A percentile compares a stretch with the other conserved stretches of the same genome.
Conservation (phyloP, 2,888 invertebrate species). For the Volucella zonaria region DNA sequence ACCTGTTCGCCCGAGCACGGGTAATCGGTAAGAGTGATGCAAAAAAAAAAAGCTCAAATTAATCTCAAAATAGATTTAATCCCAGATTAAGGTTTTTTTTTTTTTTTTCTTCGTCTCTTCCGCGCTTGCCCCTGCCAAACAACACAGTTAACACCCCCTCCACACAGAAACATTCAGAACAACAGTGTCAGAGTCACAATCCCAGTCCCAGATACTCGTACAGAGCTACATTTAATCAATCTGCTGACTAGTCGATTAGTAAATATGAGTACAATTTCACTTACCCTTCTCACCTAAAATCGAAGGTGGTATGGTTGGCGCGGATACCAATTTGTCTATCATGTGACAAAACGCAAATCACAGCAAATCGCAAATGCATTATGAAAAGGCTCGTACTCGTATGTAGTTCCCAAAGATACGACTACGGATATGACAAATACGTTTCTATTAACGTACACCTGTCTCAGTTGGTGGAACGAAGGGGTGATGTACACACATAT, state of each 20-base stretch:
- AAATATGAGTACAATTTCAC: constrained; percentile 13
- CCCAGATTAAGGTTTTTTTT: constrained; percentile 74
- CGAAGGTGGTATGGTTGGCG: constrained; percentile 18
- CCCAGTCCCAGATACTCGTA: too few relatives aligned
- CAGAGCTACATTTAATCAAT: too few relatives aligned
- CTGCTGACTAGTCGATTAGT: neutral
- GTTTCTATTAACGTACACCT: neutral
- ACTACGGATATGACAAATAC: neutral
- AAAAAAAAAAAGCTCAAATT: constrained; percentile 73
- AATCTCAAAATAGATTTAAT: constrained; percentile 76
- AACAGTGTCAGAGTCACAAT: too few relatives aligned
- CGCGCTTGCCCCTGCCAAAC: neutral
- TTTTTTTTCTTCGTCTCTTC: constrained; percentile 37
- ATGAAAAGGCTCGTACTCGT: neutral
- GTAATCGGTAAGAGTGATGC: constrained; percentile 48
- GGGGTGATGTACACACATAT: neutral
- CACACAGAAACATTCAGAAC: neutral
- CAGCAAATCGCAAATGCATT: constrained; percentile 11
- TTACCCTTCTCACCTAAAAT: constrained; percentile 40
- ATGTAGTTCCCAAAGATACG: constrained; percentile 3
- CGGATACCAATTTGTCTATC: constrained; percentile 29
- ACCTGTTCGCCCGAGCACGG: neutral
- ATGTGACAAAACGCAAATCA: constrained; percentile 55
- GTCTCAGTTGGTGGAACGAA: neutral
- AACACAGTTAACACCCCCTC: constrained; percentile 10